Evolutionary conservation across 2,888 invertebrate genomes (phyloP), one percentile per base, ranked within the genome.

Genomic region (Drosophila macrothrix): DNA sequence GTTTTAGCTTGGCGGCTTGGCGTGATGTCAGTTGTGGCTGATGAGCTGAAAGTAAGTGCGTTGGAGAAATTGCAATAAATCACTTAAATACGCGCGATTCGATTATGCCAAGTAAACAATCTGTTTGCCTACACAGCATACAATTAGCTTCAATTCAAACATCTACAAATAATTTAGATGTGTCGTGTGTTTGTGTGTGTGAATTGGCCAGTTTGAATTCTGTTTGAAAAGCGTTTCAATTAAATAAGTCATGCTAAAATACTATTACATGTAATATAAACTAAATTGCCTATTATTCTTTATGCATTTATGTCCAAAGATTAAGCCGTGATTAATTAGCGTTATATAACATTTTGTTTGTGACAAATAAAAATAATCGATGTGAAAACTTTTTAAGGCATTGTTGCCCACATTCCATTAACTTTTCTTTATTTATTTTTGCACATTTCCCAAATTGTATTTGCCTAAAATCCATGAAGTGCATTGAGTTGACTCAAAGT

Each of bases 61-160:
- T 46, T 19, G 29, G 73, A 78, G 78, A 78, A 78, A 78, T 78
- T 73, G 62, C 76, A 76, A 69, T 73, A 79, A 76, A 73, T 73
- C 67, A 67, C 62, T 39, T 63, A 65, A 78, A 62, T 69, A 69
- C 67, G 33, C 33, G 62, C 49, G 49, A 46, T 54, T 73, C 35
- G 66, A 67, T 71, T 69, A 73, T 56, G 67, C 54, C 35, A 56
- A 63, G 54, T 43, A 59, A 71, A 65, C 56, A 50, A 39, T 19
- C 37, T 52, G 22, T 52, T 49, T 29, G 43, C 41, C 58, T 61
- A 33, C 29, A 28, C 33, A 31, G 63, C 22, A 58, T 35, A 35
- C 12, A 41, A 63, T 75, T 52, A 71, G 41, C 41, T 64, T 35
- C 1, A 28, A 49, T 28, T 59, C 25, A 16, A 41, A 29, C 14